Evolutionary conservation across 2,797 vertebrate species (phyloP).

Genomic region (Hemibagrus guttatus): DNA sequence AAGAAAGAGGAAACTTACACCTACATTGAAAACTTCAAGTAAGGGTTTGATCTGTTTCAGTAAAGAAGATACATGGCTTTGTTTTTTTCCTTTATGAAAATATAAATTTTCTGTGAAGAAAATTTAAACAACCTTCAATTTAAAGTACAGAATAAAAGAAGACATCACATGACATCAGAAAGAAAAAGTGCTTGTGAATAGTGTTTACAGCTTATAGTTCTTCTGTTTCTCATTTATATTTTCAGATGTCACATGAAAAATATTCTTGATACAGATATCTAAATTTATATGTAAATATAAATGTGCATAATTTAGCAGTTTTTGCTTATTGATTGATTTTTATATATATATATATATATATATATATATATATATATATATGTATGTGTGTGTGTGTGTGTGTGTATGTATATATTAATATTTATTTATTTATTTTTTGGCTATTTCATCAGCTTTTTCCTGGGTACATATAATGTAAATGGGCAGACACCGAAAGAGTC

Average conservation of each 20-base stretch:
- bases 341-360: too few relatives aligned
- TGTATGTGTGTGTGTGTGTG: too few relatives aligned
- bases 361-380: too few relatives aligned
- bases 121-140: not conserved
- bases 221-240: not conserved
- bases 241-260: not conserved
- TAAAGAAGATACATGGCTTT: not conserved
- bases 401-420: too few relatives aligned
- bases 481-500: slow-evolving; percentile 89
- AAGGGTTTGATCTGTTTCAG: slow-evolving; percentile 35
- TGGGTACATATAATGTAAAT: slow-evolving; percentile 96
- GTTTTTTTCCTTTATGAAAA: not conserved
- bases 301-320: not conserved
- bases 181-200: not conserved
- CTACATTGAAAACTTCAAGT: slow-evolving; percentile 86
- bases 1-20: slow-evolving; percentile 89
- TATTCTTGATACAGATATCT: not conserved
- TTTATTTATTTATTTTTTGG: not conserved
- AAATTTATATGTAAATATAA: not conserved
- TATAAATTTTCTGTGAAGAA: not conserved
- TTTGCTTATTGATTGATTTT: too few relatives aligned
- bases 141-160: not conserved
- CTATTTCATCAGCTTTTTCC: slow-evolving; percentile 81
- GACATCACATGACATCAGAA: not conserved
- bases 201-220: not conserved